Evolutionary conservation across 2,888 invertebrate species (phyloP).

Genomic region (Neelides folsomi): DNA sequence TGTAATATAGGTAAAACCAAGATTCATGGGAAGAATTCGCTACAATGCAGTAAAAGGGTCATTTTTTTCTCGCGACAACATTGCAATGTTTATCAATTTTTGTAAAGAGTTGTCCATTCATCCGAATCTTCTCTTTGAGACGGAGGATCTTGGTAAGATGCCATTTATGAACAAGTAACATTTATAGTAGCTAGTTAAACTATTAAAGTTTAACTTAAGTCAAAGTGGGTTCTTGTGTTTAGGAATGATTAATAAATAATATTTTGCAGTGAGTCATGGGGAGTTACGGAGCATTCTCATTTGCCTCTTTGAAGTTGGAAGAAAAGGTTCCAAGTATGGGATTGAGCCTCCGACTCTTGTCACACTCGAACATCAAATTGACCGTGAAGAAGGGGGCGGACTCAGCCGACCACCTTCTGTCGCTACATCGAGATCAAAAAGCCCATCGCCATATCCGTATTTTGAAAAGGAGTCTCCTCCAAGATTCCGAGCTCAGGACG

Average conservation of each 20-base stretch:
- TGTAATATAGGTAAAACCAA: conserved; percentile 51
- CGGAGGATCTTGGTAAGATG: conserved; percentile 65
- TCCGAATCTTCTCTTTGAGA: conserved; percentile 75
- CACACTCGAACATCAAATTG: conserved; percentile 72
- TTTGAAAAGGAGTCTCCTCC: no score
- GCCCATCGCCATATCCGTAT: no score
- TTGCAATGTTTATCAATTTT: conserved; percentile 76
- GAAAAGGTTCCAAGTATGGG: conserved; percentile 61
- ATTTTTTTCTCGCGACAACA: conserved; percentile 79
- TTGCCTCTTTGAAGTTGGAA: conserved; percentile 70
- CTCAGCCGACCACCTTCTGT: conserved; percentile 2
- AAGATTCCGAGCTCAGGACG: conserved; percentile 4
- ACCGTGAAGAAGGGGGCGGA: conserved; percentile 50
- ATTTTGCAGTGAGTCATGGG: conserved; percentile 56
- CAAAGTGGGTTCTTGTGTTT: no score
- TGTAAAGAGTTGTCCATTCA: conserved; percentile 72
- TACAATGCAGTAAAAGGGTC: conserved; percentile 69
- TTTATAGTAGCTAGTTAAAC: no score
- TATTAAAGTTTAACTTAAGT: no score
- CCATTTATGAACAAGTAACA: no score
- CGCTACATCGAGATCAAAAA: no score
- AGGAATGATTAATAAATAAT: conserved; percentile 3
- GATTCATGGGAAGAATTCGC: conserved; percentile 62
- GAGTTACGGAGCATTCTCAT: conserved; percentile 72
- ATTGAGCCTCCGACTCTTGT: conserved; percentile 71